Evolutionary conservation across 2,113 vertebrate genomes (phyloP).

Genomic region (Dromiciops gliroides): DNA sequence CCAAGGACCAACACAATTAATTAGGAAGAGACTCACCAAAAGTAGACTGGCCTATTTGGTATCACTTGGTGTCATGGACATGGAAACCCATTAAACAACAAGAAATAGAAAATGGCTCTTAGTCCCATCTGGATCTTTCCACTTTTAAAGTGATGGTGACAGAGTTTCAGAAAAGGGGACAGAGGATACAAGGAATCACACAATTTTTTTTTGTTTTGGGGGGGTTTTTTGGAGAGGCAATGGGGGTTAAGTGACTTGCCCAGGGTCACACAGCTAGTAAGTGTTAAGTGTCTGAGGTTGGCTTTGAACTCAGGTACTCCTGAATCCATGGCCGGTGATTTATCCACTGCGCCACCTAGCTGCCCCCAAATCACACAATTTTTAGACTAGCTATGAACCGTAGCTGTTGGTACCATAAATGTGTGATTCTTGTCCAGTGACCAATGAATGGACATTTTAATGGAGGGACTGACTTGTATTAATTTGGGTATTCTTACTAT

Average conservation of each 20-base stretch:
- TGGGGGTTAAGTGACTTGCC: too few species aligned
- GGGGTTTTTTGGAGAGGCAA: too few species aligned
- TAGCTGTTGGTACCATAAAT: neutral
- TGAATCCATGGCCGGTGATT: too few species aligned
- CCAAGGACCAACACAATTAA: neutral
- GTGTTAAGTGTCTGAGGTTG: too few species aligned
- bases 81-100: neutral
- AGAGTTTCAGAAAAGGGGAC: neutral
- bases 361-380: too few species aligned
- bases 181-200: neutral
- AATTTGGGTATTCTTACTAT: neutral
- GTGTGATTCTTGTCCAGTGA: neutral
- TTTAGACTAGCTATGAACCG: neutral
- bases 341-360: too few species aligned
- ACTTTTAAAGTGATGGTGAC: neutral
- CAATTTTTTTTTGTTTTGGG: too few species aligned
- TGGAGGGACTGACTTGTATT: neutral
- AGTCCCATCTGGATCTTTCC: neutral
- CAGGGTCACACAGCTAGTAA: too few species aligned
- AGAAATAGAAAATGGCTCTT: neutral
- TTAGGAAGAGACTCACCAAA: neutral
- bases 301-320: too few species aligned
- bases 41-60: neutral
- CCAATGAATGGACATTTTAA: neutral
- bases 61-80: neutral